These are phyloP conservation scores for Drosophila santomea DNA, from an alignment of 1,140 invertebrate genomes.

Conservation along the genomic window DNA sequence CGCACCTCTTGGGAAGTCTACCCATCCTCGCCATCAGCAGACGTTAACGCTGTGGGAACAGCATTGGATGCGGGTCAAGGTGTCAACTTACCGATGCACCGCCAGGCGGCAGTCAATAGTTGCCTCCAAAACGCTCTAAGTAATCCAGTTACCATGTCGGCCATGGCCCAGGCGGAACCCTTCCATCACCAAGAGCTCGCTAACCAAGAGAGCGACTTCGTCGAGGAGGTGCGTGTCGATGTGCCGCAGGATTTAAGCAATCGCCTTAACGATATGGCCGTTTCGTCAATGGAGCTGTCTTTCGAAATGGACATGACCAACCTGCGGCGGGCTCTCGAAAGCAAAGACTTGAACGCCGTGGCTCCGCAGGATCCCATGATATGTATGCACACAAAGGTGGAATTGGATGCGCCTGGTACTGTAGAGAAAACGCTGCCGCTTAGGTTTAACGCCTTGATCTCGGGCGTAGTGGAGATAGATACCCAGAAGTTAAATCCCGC, in stretches of 20 bases:
- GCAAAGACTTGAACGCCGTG: not conserved
- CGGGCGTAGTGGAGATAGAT: conserved; percentile 65
- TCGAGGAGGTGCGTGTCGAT: conserved; percentile 44
- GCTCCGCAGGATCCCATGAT: conserved; percentile 32
- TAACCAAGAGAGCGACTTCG: not conserved
- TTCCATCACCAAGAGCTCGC: not conserved
- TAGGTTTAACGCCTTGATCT: conserved; percentile 66
- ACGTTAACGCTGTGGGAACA: conserved; percentile 27
- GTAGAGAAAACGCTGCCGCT: conserved; percentile 33
- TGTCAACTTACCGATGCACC: not conserved
- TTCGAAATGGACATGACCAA: conserved; percentile 81
- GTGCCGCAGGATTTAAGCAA: conserved; percentile 51
- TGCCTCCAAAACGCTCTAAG: not conserved
- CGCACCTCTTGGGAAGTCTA: conserved; percentile 26
- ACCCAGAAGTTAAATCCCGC: conserved; percentile 39
- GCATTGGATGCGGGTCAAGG: not conserved
- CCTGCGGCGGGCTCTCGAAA: conserved; percentile 48
- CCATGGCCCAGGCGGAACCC: conserved; percentile 1
- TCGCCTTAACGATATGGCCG: conserved; percentile 61
- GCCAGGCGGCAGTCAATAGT: conserved; percentile 7
- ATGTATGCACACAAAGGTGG: conserved; percentile 55
- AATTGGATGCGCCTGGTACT: conserved; percentile 12
- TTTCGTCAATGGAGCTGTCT: conserved; percentile 72
- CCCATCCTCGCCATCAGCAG: not conserved
- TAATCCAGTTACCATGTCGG: conserved; percentile 3